A percentile compares a stretch with the other conserved stretches of the same genome.
phyloP scores from a whole-genome alignment of 1,140 invertebrate species.

The Drosophila gunungcola region DNA sequence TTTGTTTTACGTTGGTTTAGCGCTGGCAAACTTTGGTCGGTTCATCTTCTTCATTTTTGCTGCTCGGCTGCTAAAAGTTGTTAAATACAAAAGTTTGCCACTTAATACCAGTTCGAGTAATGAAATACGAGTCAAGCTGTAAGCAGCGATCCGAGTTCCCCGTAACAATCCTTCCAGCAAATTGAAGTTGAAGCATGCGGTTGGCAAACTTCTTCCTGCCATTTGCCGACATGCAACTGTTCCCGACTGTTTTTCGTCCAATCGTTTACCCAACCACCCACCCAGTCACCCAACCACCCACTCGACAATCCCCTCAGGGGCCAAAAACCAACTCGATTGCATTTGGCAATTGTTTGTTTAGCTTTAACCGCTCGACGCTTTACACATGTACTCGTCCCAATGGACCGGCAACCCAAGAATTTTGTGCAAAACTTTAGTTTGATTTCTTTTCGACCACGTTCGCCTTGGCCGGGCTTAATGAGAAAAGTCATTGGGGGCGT shows the following conservation, averaged over 20 bases:
- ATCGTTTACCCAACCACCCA: not conserved
- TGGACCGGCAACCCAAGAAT: conserved; percentile 29
- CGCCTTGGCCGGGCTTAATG: conserved; percentile 63
- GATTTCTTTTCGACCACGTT: conserved; percentile 68
- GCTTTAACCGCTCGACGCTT: conserved; percentile 67
- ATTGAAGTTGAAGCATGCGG: conserved; percentile 82
- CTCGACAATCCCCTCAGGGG: not conserved
- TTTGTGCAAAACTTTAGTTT: conserved; percentile 60
- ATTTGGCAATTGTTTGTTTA: conserved; percentile 76
- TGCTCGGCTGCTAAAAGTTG: conserved; percentile 75
- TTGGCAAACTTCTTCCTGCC: conserved; percentile 68
- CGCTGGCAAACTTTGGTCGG: conserved; percentile 55
- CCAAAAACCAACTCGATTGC: conserved; percentile 50
- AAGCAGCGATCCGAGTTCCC: conserved; percentile 22
- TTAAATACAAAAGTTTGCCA: conserved; percentile 82
- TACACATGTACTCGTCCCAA: conserved; percentile 60
- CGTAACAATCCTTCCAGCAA: conserved; percentile 48
- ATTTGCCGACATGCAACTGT: conserved; percentile 73
- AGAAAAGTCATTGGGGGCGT: conserved; percentile 73
- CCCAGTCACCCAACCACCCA: not conserved
- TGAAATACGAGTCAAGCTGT: conserved; percentile 75
- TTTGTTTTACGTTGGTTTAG: conserved; percentile 35
- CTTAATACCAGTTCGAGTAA: conserved; percentile 83
- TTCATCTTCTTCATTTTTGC: conserved; percentile 73
- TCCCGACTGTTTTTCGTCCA: conserved; percentile 20